Evolutionary conservation across 2,113 vertebrate species (phyloP).

Genomic region (Colistium nudipinnis): DNA sequence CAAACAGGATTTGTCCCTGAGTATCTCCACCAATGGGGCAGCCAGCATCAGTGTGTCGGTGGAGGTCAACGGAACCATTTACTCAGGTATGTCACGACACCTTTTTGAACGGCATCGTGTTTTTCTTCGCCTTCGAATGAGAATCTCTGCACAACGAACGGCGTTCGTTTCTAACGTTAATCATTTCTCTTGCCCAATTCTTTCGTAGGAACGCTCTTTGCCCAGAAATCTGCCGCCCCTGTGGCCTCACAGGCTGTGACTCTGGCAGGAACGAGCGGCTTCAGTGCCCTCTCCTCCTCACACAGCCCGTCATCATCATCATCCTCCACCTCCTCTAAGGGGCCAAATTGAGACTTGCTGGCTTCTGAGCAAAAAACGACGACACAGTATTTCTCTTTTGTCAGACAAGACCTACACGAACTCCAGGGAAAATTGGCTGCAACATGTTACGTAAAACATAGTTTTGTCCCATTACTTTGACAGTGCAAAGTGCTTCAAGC

Average conservation of each 20-base stretch:
- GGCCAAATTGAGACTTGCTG: constrained; percentile 62
- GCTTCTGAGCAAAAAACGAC: constrained; percentile 10
- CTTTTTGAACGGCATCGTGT: neutral
- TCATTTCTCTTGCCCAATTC: neutral
- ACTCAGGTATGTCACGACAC: constrained; percentile 73
- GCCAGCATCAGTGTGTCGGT: constrained; percentile 83
- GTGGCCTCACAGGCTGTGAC: constrained; percentile 69
- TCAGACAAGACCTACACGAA: constrained; percentile 37
- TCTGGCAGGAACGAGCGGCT: constrained; percentile 74
- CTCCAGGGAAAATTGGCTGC: constrained; percentile 16
- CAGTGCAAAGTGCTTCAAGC: constrained; percentile 23
- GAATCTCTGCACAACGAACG: too few relatives aligned
- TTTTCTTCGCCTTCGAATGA: neutral
- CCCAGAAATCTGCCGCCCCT: constrained; percentile 76
- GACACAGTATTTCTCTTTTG: constrained; percentile 24
- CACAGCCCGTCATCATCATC: constrained; percentile 77
- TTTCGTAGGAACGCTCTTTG: constrained; percentile 81
- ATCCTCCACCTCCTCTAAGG: constrained; percentile 80
- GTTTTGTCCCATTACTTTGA: constrained; percentile 29
- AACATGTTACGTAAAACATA: constrained; percentile 7
- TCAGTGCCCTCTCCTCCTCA: constrained; percentile 75
- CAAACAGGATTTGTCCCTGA: constrained; percentile 82
- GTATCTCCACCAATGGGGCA: constrained; percentile 80
- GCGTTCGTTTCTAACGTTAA: neutral
- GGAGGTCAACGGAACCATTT: constrained; percentile 83